phyloP scores from a whole-genome alignment of 2,113 vertebrate species.

The Isurus oxyrinchus region DNA sequence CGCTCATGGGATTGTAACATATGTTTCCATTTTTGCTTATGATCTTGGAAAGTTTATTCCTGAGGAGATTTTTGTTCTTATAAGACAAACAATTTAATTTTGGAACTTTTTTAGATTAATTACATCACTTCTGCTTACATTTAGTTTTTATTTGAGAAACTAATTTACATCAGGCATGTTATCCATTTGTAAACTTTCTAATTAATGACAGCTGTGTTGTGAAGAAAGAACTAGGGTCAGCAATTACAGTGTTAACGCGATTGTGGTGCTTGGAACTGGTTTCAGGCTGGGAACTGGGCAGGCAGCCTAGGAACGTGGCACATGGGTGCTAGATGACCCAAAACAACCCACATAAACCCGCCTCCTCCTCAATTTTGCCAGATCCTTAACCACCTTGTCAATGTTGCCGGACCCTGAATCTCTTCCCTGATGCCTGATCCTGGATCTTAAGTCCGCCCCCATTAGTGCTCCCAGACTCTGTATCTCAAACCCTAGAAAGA shows the following conservation, averaged over 20 bases:
- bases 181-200: not conserved
- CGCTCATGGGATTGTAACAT: not conserved
- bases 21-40: constrained; percentile 7
- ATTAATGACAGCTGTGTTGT: not conserved
- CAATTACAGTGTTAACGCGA: not conserved
- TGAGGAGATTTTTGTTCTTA: not conserved
- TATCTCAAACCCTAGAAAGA: not conserved
- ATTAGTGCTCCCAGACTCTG: not conserved
- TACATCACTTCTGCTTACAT: not conserved
- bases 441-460: not conserved
- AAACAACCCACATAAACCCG: not conserved
- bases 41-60: not conserved
- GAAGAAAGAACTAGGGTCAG: not conserved
- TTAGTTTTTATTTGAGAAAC: not conserved
- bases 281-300: not conserved
- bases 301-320: not conserved
- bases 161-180: not conserved
- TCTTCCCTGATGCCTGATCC: not conserved
- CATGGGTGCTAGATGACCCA: not conserved
- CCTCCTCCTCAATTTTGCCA: not conserved
- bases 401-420: not conserved
- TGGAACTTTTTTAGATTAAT: not conserved
- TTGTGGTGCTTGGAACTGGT: not conserved
- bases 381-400: not conserved
- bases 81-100: not conserved